Evolutionary conservation across 2,797 vertebrate genomes (phyloP), one percentile per base, ranked within the genome.

Genomic region (Tympanoctomys barrerae): DNA sequence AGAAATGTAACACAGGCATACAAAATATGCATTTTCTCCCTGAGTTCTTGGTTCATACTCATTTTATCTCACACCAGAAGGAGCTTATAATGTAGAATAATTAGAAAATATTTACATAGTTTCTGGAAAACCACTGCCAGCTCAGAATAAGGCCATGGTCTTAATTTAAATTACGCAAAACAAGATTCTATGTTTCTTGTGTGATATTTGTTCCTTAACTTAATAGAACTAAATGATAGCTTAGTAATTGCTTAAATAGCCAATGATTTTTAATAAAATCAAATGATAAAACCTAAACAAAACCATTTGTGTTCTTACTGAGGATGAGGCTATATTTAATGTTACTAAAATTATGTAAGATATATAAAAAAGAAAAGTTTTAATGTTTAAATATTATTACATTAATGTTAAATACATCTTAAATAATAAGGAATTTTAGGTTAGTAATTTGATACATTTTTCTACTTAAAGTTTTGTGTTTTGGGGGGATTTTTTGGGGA

Each of bases 191-290:
- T 36, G 16, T 14, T 73, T 93, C 77, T 71, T 90, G 7, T 68
- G 87, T 94, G 46, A 57, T 87, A 42, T 49, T 93, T 90, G 28
- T 87, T 94, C 93, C 84, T 87, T 92, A 84, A 87, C 64, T 94
- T 91, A 83, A 75, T 78, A 19, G 86, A 79, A 91, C 87, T 39
- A 36, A 90, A 85, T 84, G 49, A 24, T 87, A 91, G 73, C 66
- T 93, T 54, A 90, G 33, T 84, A 89, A 95, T 33, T 90, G 42
- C 54, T 86, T 31, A 81, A 93, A 83, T 90, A 71, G 24, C 87
- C 73, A 31, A 12, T 49, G 88, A 54, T 70, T 81, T 83, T 87
- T 73, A 85, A 78, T 89, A 83, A 91, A 93, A 49, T 94, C 46
- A 68, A 82, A 73, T 85, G 19, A 90, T 39, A 91, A 94, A 94